phyloP scores from a whole-genome alignment of 2,113 vertebrate species.

The Chlamydotis undulata region DNA sequence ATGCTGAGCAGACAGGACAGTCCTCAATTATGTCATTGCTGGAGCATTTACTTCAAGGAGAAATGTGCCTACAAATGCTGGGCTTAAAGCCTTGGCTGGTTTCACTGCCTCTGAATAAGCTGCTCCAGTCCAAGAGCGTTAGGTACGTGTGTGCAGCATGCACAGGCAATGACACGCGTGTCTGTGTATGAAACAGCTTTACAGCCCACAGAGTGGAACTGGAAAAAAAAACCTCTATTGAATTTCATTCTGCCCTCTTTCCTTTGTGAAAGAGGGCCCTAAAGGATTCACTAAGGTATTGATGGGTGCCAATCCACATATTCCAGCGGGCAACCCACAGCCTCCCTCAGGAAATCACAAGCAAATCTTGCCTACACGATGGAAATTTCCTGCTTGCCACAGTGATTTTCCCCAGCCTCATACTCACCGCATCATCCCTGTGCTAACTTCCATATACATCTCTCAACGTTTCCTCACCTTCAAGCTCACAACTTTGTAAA shows the following conservation, averaged over 20 bases:
- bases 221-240: not conserved
- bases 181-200: not conserved
- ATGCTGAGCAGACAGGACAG: conserved; percentile 23
- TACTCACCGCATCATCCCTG: not conserved
- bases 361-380: not conserved
- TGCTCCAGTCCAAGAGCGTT: not conserved
- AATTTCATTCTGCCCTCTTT: not conserved
- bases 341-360: not conserved
- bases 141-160: not conserved
- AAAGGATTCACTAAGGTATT: conserved; percentile 20
- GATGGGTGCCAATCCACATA: not conserved
- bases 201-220: not conserved
- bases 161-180: not conserved
- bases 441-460: not conserved
- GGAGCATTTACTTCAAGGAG: conserved; percentile 49
- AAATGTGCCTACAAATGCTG: not conserved
- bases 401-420: not conserved
- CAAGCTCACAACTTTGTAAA: not conserved
- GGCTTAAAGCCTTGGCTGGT: not conserved
- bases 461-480: not conserved
- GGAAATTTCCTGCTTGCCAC: conserved; percentile 34
- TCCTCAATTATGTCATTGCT: conserved; percentile 51
- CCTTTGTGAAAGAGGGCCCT: not conserved
- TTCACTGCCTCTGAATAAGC: not conserved
- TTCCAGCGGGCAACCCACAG: not conserved